These are phyloP conservation scores for Plagodis pulveraria DNA, from an alignment of 2,888 invertebrate genomes.

Conservation along the genomic window DNA sequence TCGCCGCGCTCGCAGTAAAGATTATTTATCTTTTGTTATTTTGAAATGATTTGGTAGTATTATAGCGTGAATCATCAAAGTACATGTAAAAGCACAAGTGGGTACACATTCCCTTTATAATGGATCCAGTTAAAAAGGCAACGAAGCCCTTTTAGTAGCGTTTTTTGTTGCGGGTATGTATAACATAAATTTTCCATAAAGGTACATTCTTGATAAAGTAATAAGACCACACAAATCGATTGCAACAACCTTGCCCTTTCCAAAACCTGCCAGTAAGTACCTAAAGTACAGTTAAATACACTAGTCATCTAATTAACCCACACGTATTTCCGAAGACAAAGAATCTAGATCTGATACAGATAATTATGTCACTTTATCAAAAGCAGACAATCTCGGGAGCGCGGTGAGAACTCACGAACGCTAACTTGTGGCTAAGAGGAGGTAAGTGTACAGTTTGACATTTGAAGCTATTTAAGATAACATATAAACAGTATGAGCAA, in stretches of 20 bases:
- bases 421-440: slow-evolving; percentile 29
- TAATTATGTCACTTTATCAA: slow-evolving; percentile 39
- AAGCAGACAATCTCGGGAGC: slow-evolving; percentile 42
- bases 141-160: too few species aligned
- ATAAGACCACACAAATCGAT: slow-evolving; percentile 1
- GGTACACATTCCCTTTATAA: too few species aligned
- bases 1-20: too few species aligned
- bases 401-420: slow-evolving; percentile 42
- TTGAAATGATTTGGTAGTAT: too few species aligned
- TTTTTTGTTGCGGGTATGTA: too few species aligned
- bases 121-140: too few species aligned
- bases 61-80: too few species aligned
- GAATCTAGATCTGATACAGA: slow-evolving; percentile 21
- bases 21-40: too few species aligned
- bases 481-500: slow-evolving; percentile 7
- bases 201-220: background rate
- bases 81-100: too few species aligned
- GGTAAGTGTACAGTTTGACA: slow-evolving; percentile 41
- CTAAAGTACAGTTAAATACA: slow-evolving; percentile 16
- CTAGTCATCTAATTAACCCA: slow-evolving; percentile 22
- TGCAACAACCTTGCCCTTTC: slow-evolving; percentile 22
- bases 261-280: background rate
- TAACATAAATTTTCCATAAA: too few species aligned
- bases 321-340: slow-evolving; percentile 24
- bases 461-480: slow-evolving; percentile 40